phyloP scores from a whole-genome alignment of 2,113 vertebrate species.

The Muntiacus muntjak region DNA sequence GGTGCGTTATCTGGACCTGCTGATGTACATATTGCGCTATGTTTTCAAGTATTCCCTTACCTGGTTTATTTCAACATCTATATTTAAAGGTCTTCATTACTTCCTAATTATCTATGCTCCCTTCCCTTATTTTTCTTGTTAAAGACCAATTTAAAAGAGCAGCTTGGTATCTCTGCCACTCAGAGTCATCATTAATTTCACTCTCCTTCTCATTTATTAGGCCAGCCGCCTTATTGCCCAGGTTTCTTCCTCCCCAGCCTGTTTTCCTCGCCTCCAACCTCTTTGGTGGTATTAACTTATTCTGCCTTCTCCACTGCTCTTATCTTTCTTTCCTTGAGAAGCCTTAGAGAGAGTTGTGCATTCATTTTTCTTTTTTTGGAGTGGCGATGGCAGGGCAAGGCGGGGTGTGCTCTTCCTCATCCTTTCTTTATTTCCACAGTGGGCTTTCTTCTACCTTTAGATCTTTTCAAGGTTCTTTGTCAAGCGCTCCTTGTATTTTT shows the following conservation, averaged over 20 bases:
- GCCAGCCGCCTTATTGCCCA: neutral
- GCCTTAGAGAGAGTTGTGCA: neutral
- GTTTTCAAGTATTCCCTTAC: conserved; percentile 67
- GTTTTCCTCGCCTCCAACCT: neutral
- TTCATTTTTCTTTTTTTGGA: neutral
- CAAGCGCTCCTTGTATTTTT: conserved; percentile 53
- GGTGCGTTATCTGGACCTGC: neutral
- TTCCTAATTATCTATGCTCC: conserved; percentile 78
- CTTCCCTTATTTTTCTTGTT: conserved; percentile 71
- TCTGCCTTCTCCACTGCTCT: conserved; percentile 16
- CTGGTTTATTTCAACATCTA: conserved; percentile 70
- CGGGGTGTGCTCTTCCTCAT: neutral
- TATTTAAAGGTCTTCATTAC: conserved; percentile 74
- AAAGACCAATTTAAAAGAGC: conserved; percentile 72
- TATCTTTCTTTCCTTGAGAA: conserved; percentile 41
- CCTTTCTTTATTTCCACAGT: conserved; percentile 38
- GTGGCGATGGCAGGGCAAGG: neutral
- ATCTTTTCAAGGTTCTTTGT: conserved; percentile 60
- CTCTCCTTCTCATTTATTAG: conserved; percentile 61
- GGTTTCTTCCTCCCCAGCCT: neutral
- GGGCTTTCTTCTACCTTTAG: conserved; percentile 37
- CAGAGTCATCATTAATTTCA: conserved; percentile 67
- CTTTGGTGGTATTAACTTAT: neutral
- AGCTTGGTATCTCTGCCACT: conserved; percentile 56
- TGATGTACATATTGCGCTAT: conserved; percentile 51